Base-by-base conservation (phyloP, 2,113 vertebrate species). In the Verasper variegatus region DNA sequence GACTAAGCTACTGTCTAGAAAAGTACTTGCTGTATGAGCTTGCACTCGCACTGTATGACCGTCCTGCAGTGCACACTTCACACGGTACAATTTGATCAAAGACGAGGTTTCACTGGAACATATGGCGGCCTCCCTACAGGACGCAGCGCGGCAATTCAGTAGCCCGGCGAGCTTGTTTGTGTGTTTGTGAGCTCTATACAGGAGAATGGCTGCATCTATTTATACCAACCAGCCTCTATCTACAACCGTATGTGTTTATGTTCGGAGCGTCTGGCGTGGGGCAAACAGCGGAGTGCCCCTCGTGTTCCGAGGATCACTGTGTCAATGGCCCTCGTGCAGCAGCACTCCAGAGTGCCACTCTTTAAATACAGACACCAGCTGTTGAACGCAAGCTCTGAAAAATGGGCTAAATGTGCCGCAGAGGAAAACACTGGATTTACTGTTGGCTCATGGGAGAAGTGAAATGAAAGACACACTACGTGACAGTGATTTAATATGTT, bases 301-400 rank as follows among this genome's bases (percentile, higher is more conserved):
- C 74, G 45, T 91, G 87, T 89, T 90, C 78, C 81, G 82, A 89
- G 87, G 92, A 93, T 93, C 91, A 89, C 78, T 86, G 88, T 92
- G 86, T 91, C 89, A 91, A 82, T 91, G 90, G 88, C 83, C 79
- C 88, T 88, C 80, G 54, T 80, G 60, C 80, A 65, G 78, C 83
- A 78, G 47, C 84, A 81, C 86, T 88, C 83, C 80, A 74, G 73
- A 70, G 81, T 76, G 82, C 58, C 74, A 76, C 92, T 87, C 86
- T 93, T 92, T 91, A 91, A 92, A 92, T 90, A 92, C 89, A 83
- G 88, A 91, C 81, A 87, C 82, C 92, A 91, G 89, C 89, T 93
- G 92, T 74, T 90, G 82, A 86, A 68, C 24, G 72, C 47, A 37
- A 88, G 88, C 80, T 51, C 76, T 83, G 73, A 77, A 81, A 90